These are phyloP conservation scores for Dolomedes plantarius DNA, from an alignment of 2,888 invertebrate genomes.

Conservation along the genomic window DNA sequence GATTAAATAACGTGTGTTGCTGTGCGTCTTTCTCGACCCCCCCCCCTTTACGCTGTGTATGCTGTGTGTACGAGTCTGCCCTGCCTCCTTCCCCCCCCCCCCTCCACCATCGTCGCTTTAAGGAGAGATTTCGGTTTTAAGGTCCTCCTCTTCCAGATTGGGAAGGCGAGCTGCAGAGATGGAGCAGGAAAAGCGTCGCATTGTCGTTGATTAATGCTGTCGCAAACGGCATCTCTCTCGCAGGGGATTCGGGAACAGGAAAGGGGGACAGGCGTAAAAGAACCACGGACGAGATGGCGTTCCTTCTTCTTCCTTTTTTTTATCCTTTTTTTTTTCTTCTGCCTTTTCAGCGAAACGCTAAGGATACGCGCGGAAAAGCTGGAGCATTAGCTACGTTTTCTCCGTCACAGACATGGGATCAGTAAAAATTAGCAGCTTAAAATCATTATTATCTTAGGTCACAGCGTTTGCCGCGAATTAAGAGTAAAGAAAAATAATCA, in stretches of 20 bases:
- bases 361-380: no score
- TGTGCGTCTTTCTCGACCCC: neutral
- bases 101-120: neutral
- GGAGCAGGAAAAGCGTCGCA: constrained; percentile 24
- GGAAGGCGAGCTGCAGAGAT: neutral
- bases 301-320: no score
- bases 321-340: no score
- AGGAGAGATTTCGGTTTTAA: constrained; percentile 54
- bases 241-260: neutral
- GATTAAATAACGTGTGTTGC: constrained; percentile 65
- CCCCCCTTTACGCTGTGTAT: neutral
- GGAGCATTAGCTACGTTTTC: no score
- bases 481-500: no score
- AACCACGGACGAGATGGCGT: no score
- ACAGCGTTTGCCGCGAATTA: no score
- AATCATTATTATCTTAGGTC: no score
- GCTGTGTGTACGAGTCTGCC: constrained; percentile 6
- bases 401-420: no score
- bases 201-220: constrained; percentile 67
- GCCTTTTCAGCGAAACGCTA: no score
- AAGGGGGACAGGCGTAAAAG: constrained; percentile 13
- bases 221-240: constrained; percentile 48
- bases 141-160: constrained; percentile 20
- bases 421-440: no score
- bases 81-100: neutral